Evolutionary conservation across 1,140 invertebrate genomes (phyloP), one percentile per base, ranked within the genome.

Genomic region (Musca domestica): DNA sequence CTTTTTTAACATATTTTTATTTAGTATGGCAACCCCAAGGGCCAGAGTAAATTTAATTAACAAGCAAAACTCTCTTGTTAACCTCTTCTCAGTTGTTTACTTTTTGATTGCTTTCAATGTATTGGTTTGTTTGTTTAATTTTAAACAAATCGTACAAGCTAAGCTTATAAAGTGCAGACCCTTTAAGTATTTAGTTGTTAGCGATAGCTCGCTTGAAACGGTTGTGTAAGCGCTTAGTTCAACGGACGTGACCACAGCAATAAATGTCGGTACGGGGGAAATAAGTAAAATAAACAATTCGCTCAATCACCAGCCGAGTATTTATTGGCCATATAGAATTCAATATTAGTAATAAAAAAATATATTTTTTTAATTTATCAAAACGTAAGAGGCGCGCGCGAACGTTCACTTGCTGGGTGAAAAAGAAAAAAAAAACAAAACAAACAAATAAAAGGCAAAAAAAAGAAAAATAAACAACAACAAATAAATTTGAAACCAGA

Each of bases 171-270:
- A 58, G 47, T 27, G 61, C 51, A 54, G 54, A 68, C 20, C 23
- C 46, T 12, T 30, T 46, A 25, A 14, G 15, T 22, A 54, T 48
- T 66, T 64, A 69, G 68, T 69, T 64, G 64, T 49, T 69, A 52
- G 54, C 68, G 68, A 61, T 69, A 66, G 61, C 46, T 69, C 64
- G 68, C 64, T 48, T 54, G 47, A 46, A 54, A 66, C 68, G 64
- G 68, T 69, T 65, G 68, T 56, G 52, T 30, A 61, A 52, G n/a
- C 64, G 64, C 64, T 69, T 56, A 34, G 58, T 41, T 63, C 15
- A 20, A 41, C 27, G 58, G 20, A n/a, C 48, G 48, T 51, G 17
- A 51, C 48, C 20, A 10, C 41, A 46, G 10, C 15, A 9, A 51
- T 20, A 19, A 20, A 20, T 51, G 20, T 19, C 17, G 20, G 23